Evolutionary conservation across 1,140 invertebrate genomes (phyloP).

Genomic region (Venturia canescens): DNA sequence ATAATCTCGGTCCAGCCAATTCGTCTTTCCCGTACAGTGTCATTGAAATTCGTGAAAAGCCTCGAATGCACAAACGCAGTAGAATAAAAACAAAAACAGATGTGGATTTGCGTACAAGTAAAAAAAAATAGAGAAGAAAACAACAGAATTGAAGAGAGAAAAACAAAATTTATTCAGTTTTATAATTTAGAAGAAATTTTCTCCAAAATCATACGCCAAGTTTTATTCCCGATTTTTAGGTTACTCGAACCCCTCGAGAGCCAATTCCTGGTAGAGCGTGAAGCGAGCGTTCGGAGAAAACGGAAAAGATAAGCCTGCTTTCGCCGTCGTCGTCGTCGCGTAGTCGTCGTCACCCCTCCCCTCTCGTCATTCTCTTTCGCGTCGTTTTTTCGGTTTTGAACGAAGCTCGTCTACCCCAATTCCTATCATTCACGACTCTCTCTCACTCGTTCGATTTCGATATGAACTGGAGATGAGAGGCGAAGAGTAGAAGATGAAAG

Average conservation of each 20-base stretch:
- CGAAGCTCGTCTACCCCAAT: not conserved
- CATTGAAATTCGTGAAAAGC: not conserved
- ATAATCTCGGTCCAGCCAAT: constrained; percentile 1
- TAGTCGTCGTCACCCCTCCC: no score
- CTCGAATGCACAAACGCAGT: not conserved
- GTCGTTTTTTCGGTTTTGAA: not conserved
- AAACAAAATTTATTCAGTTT: no score
- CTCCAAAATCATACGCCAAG: no score
- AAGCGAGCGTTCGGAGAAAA: constrained; percentile 21
- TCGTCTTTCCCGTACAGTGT: not conserved
- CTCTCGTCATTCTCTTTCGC: not conserved
- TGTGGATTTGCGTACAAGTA: no score
- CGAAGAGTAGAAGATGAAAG: not conserved
- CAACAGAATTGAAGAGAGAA: no score
- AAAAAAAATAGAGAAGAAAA: no score
- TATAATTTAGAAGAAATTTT: no score
- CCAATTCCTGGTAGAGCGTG: not conserved
- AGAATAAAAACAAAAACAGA: not conserved
- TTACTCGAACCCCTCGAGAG: not conserved
- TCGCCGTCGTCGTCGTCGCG: no score
- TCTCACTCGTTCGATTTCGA: constrained; percentile 41
- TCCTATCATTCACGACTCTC: constrained; percentile 17
- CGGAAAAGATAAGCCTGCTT: constrained; percentile 28
- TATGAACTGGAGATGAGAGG: constrained; percentile 26
- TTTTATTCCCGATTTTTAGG: no score